A percentile compares a stretch with the other conserved stretches of the same genome.
Conservation (phyloP, 2,113 vertebrate genomes). For the Macaca fascicularis region T2T-MFA8v1.1 NC_088375.1:38539001-38539500, state of each 20-base stretch:
- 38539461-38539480: no score
- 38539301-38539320: background rate
- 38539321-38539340: background rate
- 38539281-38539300: background rate
- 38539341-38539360: background rate
- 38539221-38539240: background rate
- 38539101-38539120: background rate
- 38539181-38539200: background rate
- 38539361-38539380: background rate
- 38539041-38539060: background rate
- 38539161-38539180: background rate
- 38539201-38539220: background rate
- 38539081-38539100: background rate
- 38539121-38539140: background rate
- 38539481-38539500: no score
- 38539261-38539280: background rate
- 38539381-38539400: background rate
- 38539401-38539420: background rate
- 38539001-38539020: constrained; percentile 56
- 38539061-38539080: background rate
- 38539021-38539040: background rate
- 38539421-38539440: background rate
- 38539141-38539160: background rate
- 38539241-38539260: background rate
- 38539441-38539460: no score